These are phyloP conservation scores for Apoderus coryli DNA, from an alignment of 2,888 invertebrate genomes.

Conservation along the genomic window DNA sequence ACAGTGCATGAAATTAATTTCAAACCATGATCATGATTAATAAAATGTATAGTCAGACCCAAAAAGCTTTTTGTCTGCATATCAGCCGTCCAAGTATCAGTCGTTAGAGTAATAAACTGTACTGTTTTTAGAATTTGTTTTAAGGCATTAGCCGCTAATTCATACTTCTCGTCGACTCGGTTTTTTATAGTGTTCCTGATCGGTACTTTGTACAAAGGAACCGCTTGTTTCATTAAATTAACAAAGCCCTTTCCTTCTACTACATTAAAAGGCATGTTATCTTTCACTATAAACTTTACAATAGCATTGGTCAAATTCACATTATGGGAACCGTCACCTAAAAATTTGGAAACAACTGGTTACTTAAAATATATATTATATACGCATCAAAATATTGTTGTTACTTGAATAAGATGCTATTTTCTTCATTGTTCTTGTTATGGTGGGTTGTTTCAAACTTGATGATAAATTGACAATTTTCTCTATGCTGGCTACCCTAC, in stretches of 20 bases:
- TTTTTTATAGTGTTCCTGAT: constrained; percentile 9
- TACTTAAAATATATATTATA: background rate
- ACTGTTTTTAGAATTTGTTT: constrained; percentile 12
- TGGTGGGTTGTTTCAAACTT: constrained; percentile 1
- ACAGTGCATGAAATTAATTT: constrained; percentile 7
- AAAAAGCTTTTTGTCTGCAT: constrained; percentile 16
- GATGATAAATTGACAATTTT: no score
- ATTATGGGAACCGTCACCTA: constrained; percentile 10
- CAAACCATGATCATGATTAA: constrained; percentile 3
- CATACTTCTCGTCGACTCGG: constrained; percentile 15
- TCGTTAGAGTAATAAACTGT: constrained; percentile 13
- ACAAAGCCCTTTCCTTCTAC: constrained; percentile 16
- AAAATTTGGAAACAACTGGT: constrained; percentile 7
- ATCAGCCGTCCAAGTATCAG: constrained; percentile 18
- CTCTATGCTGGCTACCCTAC: no score
- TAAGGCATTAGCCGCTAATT: constrained; percentile 7
- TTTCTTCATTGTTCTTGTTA: constrained; percentile 1
- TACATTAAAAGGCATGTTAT: constrained; percentile 13
- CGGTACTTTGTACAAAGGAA: constrained; percentile 16
- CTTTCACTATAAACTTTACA: constrained; percentile 14
- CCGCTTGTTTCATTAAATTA: constrained; percentile 12
- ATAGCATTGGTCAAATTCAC: constrained; percentile 14
- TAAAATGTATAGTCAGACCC: constrained; percentile 15
- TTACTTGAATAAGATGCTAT: background rate
- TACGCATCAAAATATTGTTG: background rate